Conservation (phyloP, 2,797 vertebrate species). For the Nannoperca australis region DNA sequence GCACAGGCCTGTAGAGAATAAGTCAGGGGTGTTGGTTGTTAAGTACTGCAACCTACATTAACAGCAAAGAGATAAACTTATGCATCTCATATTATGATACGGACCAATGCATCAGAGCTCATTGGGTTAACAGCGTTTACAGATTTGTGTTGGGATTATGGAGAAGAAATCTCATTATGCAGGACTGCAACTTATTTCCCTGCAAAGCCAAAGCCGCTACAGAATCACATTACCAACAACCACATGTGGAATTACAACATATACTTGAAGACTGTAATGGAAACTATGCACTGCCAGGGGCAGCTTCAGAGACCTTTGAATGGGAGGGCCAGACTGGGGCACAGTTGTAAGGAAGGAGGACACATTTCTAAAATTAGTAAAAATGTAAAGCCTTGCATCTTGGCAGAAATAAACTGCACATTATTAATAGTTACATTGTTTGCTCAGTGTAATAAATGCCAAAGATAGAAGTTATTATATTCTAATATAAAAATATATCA, state of each 20-base stretch:
- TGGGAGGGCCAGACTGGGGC: background rate
- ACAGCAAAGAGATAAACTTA: conserved; percentile 62
- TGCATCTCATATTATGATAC: conserved; percentile 54
- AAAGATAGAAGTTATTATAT: background rate
- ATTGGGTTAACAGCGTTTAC: conserved; percentile 60
- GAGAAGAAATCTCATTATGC: conserved; percentile 62
- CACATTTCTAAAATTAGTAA: no score
- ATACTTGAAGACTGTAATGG: background rate
- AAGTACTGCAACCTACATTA: conserved; percentile 57
- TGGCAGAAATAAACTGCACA: background rate
- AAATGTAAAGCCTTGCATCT: background rate
- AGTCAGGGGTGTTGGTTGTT: conserved; percentile 37
- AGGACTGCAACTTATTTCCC: conserved; percentile 58
- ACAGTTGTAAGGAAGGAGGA: no score
- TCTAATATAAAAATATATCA: background rate
- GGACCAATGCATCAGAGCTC: conserved; percentile 64
- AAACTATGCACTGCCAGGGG: background rate
- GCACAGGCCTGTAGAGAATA: conserved; percentile 36
- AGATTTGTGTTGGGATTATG: conserved; percentile 63
- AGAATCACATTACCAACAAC: conserved; percentile 61
- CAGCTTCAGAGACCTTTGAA: background rate
- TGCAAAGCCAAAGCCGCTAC: conserved; percentile 46
- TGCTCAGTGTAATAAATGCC: background rate
- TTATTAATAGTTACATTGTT: background rate
- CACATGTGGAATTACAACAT: conserved; percentile 35